Conservation (phyloP, 2,797 vertebrate species). For the Coregonus ussuriensis region DNA sequence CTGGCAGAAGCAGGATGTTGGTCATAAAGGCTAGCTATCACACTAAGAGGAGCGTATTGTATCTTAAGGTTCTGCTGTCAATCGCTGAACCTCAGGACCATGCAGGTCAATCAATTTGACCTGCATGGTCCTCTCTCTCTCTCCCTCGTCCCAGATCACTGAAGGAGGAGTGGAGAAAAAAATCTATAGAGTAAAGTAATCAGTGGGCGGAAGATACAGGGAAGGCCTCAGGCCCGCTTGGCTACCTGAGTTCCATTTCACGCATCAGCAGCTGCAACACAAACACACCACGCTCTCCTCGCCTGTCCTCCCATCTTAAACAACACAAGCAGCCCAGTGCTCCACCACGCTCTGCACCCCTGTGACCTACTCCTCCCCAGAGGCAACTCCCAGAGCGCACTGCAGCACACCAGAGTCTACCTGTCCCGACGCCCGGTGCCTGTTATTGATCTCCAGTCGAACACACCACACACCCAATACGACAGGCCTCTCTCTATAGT, state of each 20-base stretch:
- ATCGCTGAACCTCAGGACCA: slow-evolving; percentile 66
- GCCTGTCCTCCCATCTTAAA: slow-evolving; percentile 69
- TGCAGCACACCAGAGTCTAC: slow-evolving; percentile 60
- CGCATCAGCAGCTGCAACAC: slow-evolving; percentile 76
- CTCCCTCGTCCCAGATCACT: slow-evolving; percentile 65
- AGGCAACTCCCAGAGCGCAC: slow-evolving; percentile 74
- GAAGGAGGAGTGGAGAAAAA: slow-evolving; percentile 74
- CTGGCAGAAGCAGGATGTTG: slow-evolving; percentile 40
- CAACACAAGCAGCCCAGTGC: slow-evolving; percentile 63
- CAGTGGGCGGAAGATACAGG: slow-evolving; percentile 76
- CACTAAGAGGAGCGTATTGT: slow-evolving; percentile 54
- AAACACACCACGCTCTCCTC: slow-evolving; percentile 67
- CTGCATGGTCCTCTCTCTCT: slow-evolving; percentile 21
- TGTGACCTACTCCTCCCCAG: slow-evolving; percentile 68
- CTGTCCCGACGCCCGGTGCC: slow-evolving; percentile 30
- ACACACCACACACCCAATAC: slow-evolving; percentile 25
- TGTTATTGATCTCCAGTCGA: slow-evolving; percentile 66
- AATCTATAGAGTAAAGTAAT: slow-evolving; percentile 81
- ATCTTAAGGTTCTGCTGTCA: slow-evolving; percentile 68
- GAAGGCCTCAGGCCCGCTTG: slow-evolving; percentile 69
- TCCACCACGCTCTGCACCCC: slow-evolving; percentile 45
- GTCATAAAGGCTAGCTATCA: slow-evolving; percentile 44
- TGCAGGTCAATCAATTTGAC: slow-evolving; percentile 69
- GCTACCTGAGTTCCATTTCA: slow-evolving; percentile 83
- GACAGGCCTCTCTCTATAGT: background rate